phyloP scores from a whole-genome alignment of 2,797 vertebrate genomes.

The Novumbra hubbsi region DNA sequence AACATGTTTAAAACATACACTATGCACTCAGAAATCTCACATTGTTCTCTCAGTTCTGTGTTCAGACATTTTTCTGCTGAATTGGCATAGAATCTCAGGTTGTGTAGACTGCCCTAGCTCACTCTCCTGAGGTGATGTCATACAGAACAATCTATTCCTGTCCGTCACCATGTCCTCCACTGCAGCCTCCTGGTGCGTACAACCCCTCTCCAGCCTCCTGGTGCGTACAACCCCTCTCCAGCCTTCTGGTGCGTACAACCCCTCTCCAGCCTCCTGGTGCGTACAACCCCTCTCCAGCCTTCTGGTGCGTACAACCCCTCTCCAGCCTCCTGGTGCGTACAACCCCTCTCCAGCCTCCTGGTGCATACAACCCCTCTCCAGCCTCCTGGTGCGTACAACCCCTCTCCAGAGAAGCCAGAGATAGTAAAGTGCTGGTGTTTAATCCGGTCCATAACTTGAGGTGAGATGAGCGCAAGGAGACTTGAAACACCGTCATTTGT shows the following conservation, averaged over 20 bases:
- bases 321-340: background rate
- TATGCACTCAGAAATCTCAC: background rate
- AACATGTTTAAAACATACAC: background rate
- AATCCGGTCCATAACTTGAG: conserved; percentile 17
- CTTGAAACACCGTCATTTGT: conserved; percentile 36
- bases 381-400: background rate
- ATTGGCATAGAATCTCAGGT: conserved; percentile 17
- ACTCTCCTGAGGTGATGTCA: conserved; percentile 1
- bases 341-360: too few species aligned
- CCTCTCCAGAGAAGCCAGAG: conserved; percentile 16
- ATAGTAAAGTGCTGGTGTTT: conserved; percentile 30
- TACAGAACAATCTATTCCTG: background rate
- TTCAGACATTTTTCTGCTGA: background rate
- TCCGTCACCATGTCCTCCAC: background rate
- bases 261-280: background rate
- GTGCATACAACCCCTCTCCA: too few species aligned
- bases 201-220: background rate
- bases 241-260: too few species aligned
- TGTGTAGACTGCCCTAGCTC: background rate
- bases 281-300: conserved; percentile 4
- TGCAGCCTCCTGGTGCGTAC: background rate
- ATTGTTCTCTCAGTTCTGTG: background rate
- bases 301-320: too few species aligned
- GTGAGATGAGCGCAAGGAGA: conserved; percentile 28
- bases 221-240: conserved; percentile 1